phyloP scores from a whole-genome alignment of 2,888 invertebrate genomes.

The Dinocampus coccinellae region DNA sequence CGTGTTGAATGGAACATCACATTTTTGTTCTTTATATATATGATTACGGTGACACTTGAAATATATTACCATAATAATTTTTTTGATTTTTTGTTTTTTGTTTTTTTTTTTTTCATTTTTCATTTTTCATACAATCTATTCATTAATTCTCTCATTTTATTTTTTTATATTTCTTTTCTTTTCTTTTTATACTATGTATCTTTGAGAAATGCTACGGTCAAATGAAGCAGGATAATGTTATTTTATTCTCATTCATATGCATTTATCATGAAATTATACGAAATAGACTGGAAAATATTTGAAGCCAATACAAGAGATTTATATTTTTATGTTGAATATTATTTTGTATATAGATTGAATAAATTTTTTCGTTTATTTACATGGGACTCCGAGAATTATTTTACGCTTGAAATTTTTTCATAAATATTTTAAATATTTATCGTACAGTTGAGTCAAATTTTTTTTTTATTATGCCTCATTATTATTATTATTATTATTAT shows the following conservation, averaged over 20 bases:
- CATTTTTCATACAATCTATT: neutral
- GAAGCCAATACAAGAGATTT: neutral
- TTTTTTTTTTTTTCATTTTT: neutral
- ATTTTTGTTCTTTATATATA: neutral
- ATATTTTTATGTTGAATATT: neutral
- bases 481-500: too few species aligned
- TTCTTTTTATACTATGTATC: neutral
- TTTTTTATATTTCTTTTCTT: neutral
- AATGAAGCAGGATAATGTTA: neutral
- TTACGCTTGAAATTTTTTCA: too few species aligned
- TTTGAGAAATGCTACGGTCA: neutral
- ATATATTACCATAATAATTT: neutral
- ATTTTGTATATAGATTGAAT: neutral
- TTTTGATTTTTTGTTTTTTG: neutral
- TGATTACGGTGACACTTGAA: neutral
- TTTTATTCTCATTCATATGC: neutral
- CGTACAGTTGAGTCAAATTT: too few species aligned
- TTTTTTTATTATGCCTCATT: too few species aligned
- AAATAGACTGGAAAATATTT: slow-evolving; percentile 39
- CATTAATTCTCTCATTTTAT: too few species aligned
- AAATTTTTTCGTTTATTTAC: too few species aligned
- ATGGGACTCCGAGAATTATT: too few species aligned
- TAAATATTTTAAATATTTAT: too few species aligned
- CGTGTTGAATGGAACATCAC: slow-evolving; percentile 12
- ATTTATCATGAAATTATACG: slow-evolving; percentile 17